Evolutionary conservation across 2,113 vertebrate species (phyloP), one percentile per base, ranked within the genome.

Genomic region (Acrocephalus kingi): DNA sequence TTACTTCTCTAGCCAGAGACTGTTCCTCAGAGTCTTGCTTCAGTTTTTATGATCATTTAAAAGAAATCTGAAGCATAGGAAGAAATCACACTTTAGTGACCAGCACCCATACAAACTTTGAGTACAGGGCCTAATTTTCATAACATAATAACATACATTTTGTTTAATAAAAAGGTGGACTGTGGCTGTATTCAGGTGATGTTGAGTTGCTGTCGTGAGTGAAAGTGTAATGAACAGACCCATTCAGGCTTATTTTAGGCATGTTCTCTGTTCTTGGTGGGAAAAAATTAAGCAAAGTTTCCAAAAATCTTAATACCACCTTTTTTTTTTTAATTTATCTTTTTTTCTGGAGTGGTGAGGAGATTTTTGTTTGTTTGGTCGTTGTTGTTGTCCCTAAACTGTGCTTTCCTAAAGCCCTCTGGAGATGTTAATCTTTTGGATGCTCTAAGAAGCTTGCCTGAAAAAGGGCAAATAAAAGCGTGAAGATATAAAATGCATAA

Each of bases 281-380:
- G 24, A 33, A 37, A 15, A 76, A 43, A 24, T 35, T 46, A 56
- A 76, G 18, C 52, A 51, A 75, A 41, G 13, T 45, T 87, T 90
- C 59, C 9, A 62, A 75, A 84, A 45, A 35, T 35, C 14, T 22
- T 33, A 55, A 49, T 15, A 18, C 1, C 28, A 23, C 6, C 2
- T 0, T 61, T 48, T 7, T 11, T 48, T 7, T 11, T 35, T 35
- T 35, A 35, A 8, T 4, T 6, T 22, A 3, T 10, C 15, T 76
- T 41, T 95, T 41, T n/a, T 84, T 27, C 17, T 10, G 7, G 18
- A 51, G 30, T 25, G 20, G 11, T 49, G 16, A 19, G 15, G 3
- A 45, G 14, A 23, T 18, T 27, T 89, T 69, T 76, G 14, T 54
- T 61, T 62, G 20, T 49, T 56, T 63, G 21, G 3, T 71, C 19